phyloP scores from a whole-genome alignment of 2,888 invertebrate genomes.

The Eupithecia centaureata region DNA sequence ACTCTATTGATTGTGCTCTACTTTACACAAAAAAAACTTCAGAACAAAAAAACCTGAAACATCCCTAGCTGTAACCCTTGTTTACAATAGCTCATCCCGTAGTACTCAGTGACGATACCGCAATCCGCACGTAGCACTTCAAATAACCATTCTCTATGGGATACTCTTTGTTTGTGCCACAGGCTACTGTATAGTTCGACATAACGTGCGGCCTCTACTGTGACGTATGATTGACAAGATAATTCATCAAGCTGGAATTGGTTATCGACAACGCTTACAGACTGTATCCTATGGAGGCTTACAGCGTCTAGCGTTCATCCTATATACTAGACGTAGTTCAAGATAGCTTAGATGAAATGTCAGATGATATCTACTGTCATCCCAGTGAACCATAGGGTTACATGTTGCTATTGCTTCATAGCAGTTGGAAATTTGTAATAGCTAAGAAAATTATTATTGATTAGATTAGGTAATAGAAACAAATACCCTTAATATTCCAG shows the following conservation, averaged over 20 bases:
- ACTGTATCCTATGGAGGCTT: neutral
- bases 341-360: no score
- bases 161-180: constrained; percentile 58
- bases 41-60: constrained; percentile 19
- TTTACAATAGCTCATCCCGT: constrained; percentile 55
- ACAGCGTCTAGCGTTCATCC: no score
- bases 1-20: neutral
- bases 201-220: neutral
- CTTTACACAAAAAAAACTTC: neutral
- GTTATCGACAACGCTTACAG: neutral
- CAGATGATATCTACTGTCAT: neutral
- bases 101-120: constrained; percentile 55
- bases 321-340: no score
- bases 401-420: neutral
- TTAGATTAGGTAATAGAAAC: no score
- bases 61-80: constrained; percentile 44
- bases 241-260: neutral
- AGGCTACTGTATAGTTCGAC: constrained; percentile 28
- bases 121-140: constrained; percentile 53
- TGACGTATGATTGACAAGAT: constrained; percentile 3
- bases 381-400: neutral
- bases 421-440: no score
- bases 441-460: no score
- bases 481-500: no score
- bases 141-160: constrained; percentile 57